Conservation (phyloP, 2,113 vertebrate species). For the Phainopepla nitens region DNA sequence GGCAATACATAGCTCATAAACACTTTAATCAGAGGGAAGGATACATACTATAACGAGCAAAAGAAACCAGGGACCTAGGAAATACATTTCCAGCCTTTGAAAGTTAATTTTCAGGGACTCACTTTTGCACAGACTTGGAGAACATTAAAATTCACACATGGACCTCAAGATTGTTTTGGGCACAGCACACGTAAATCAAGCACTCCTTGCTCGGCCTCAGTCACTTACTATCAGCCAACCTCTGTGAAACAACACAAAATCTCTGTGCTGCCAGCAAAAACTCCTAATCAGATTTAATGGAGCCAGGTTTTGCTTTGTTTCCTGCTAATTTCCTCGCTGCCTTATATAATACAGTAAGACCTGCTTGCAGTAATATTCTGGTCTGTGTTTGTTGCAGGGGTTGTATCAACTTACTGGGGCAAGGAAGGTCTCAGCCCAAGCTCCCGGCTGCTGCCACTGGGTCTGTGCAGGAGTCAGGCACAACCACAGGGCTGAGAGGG, state of each 20-base stretch:
- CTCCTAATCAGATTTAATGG: background rate
- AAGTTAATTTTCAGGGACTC: background rate
- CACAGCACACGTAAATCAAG: background rate
- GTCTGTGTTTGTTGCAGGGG: background rate
- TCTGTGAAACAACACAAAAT: background rate
- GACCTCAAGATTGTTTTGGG: background rate
- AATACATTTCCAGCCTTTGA: background rate
- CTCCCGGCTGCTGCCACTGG: background rate
- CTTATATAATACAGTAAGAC: background rate
- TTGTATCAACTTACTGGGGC: background rate
- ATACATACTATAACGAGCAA: background rate
- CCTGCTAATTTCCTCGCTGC: background rate
- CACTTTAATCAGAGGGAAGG: background rate
- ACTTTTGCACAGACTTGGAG: background rate
- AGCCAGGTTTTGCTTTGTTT: background rate
- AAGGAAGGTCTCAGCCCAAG: background rate
- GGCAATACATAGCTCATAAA: background rate
- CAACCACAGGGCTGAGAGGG: background rate
- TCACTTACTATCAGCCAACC: background rate
- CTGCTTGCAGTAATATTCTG: background rate
- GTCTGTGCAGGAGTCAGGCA: background rate
- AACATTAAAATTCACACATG: background rate
- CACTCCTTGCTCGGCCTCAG: background rate
- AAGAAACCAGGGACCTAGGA: background rate
- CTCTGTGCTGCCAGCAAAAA: background rate